Conservation (phyloP, 2,797 vertebrate species). For the Propithecus deckenii region DNA sequence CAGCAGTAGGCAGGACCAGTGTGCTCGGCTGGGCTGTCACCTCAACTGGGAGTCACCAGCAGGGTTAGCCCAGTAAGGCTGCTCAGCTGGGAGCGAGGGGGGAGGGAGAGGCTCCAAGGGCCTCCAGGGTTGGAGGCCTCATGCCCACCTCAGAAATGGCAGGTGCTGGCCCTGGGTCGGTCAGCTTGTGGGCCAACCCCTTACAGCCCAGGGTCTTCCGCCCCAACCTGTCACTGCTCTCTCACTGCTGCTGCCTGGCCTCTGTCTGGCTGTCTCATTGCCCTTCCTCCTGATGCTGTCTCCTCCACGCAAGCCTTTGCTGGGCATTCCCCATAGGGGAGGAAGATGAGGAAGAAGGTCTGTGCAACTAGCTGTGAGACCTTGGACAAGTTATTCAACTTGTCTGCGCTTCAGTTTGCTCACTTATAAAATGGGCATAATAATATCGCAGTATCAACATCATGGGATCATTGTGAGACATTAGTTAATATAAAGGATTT, state of each 20-base stretch:
- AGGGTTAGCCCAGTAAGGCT: neutral
- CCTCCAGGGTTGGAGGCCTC: fast-evolving
- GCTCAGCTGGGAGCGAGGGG: fast-evolving
- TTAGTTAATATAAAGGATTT: fast-evolving
- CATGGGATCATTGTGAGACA: neutral
- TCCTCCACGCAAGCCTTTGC: too few species aligned
- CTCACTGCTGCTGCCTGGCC: too few species aligned
- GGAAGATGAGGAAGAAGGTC: neutral
- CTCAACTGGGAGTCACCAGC: neutral
- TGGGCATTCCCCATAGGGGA: neutral
- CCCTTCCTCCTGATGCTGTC: fast-evolving
- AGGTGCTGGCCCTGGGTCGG: neutral
- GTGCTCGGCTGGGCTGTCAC: neutral
- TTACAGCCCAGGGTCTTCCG: fast-evolving
- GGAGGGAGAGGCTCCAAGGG: neutral
- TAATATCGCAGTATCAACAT: fast-evolving
- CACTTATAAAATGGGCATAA: neutral
- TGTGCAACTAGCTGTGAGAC: neutral
- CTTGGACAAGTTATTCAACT: neutral
- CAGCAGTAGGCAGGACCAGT: neutral
- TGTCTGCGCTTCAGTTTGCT: neutral
- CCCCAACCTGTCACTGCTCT: neutral
- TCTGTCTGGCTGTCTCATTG: neutral
- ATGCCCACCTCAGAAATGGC: neutral
- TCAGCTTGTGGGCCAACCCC: neutral